Evolutionary conservation across 2,888 invertebrate species (phyloP), one percentile per base, ranked within the genome.

Genomic region (Agriopis aurantiaria): DNA sequence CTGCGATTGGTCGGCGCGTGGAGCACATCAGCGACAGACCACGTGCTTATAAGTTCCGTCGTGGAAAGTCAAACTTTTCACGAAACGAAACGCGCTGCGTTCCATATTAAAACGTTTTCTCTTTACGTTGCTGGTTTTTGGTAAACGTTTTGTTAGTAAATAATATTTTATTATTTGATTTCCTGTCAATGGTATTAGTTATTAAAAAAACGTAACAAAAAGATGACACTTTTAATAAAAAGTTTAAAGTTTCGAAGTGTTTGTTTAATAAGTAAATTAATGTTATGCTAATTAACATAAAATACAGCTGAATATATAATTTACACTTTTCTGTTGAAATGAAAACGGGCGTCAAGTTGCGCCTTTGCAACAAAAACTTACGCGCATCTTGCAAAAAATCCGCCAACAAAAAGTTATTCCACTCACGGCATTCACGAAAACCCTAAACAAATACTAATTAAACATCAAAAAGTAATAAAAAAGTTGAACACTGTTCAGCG

Each of bases 31-130:
- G 93, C 92, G 93, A 92, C 88, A 80, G 73, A 78, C 88, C 93
- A 93, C 92, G 92, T 94, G 93, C 93, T 94, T 80, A 93, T 93
- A 91, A 94, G 93, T 93, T 93, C 90, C 89, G 80, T 72, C 68
- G 78, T 78, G 75, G 74, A 82, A 86, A 82, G 83, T 76, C 76
- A 85, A 92, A 92, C 90, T 92, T 92, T 91, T 88, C 81, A 78
- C 86, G 86, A 72, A 52, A 64, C 68, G 55, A 53, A 67, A 58
- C 40, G 33, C 57, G 52, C 43, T 49, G 62, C 33, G 41, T 59
- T 62, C 64, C 56, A 58, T 52, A 57, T 70, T 51, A n/a, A 48
- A 69, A 64, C 17, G 57, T 71, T 68, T 68, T 65, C 67, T 66
- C 33, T 17, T 33, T 8, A 10, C 17, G 43, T n/a, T 43, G 23